Conservation (phyloP, 2,797 vertebrate species). For the Hippocampus kuda region DNA sequence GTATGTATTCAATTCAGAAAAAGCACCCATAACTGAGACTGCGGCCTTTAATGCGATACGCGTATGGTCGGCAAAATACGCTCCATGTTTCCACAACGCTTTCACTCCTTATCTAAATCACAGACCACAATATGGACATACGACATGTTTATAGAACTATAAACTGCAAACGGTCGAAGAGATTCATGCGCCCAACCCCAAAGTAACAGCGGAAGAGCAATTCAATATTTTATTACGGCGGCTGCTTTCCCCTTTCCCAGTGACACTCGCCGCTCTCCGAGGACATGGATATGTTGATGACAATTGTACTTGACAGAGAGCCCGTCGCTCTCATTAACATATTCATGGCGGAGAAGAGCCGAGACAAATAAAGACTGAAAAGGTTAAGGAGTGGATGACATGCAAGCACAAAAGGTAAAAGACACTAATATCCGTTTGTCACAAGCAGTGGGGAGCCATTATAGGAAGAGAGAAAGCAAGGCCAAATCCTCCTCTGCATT, state of each 20-base stretch:
- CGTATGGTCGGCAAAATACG: too few species aligned
- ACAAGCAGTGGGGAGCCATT: neutral
- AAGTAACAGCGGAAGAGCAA: conserved; percentile 14
- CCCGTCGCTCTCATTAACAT: conserved; percentile 3
- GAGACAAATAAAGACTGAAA: conserved; percentile 21
- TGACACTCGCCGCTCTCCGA: conserved; percentile 22
- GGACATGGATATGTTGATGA: conserved; percentile 43
- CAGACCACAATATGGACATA: neutral
- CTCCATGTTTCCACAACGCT: too few species aligned
- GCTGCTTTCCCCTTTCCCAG: neutral
- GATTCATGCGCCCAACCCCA: conserved; percentile 9
- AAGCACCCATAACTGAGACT: too few species aligned
- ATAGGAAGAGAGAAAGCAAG: neutral
- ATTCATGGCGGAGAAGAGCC: conserved; percentile 20
- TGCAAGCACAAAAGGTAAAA: conserved; percentile 1
- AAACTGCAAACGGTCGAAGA: neutral
- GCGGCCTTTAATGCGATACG: too few species aligned
- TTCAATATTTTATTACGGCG: conserved; percentile 19
- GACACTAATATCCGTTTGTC: neutral
- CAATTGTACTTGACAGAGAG: conserved; percentile 50
- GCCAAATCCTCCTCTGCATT: neutral
- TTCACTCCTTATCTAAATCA: neutral
- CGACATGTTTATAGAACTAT: neutral
- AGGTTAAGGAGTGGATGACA: conserved; percentile 23
- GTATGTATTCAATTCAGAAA: too few species aligned